Conservation (phyloP, 2,797 vertebrate genomes). For the Adrianichthys oophorus region DNA sequence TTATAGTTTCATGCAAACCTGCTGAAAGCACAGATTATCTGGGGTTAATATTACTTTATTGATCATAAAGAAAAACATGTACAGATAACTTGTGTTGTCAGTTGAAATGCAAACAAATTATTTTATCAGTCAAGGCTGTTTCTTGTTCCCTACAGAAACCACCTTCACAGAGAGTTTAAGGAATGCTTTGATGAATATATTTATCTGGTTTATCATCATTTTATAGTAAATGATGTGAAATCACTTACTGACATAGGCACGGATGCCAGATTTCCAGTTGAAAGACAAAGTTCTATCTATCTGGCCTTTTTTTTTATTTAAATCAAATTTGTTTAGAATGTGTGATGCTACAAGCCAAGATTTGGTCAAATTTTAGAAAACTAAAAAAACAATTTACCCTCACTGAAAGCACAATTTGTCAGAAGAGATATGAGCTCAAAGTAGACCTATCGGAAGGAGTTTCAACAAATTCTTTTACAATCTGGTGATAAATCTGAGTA, state of each 20-base stretch:
- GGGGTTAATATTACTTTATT: conserved; percentile 56
- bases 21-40: conserved; percentile 52
- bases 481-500: conserved; percentile 16
- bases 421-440: conserved; percentile 18
- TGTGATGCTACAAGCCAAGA: conserved; percentile 2
- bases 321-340: conserved; percentile 1
- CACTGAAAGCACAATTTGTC: conserved; percentile 22
- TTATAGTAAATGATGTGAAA: neutral
- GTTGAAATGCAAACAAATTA: conserved; percentile 38
- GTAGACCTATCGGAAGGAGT: conserved; percentile 18
- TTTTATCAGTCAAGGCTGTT: conserved; percentile 39
- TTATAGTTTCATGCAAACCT: conserved; percentile 49
- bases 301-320: neutral
- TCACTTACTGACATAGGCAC: neutral
- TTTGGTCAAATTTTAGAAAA: conserved; percentile 1
- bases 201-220: conserved; percentile 23
- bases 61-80: conserved; percentile 67
- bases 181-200: conserved; percentile 38
- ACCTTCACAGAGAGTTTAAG: conserved; percentile 18
- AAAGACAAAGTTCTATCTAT: no score
- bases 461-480: conserved; percentile 25
- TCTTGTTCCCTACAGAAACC: conserved; percentile 52
- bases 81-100: conserved; percentile 46
- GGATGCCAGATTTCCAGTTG: no score
- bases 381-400: conserved; percentile 6